phyloP scores from a whole-genome alignment of 2,888 invertebrate genomes.

The Dusona sp. region DNA sequence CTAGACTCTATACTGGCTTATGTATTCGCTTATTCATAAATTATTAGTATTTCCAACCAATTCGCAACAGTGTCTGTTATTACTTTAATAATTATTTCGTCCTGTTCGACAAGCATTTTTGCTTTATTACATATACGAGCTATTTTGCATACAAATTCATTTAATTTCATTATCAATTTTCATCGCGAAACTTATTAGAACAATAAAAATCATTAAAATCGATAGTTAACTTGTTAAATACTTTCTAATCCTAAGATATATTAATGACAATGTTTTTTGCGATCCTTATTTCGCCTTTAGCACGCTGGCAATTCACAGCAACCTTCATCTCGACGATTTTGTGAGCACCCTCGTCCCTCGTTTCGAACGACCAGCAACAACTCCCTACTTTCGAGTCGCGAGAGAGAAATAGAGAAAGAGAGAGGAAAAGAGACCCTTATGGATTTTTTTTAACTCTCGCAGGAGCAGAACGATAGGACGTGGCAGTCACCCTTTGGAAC shows the following conservation, averaged over 20 bases:
- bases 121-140: background rate
- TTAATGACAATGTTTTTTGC: slow-evolving; percentile 10
- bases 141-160: background rate
- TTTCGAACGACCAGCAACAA: slow-evolving; percentile 69
- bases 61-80: background rate
- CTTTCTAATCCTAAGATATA: background rate
- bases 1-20: background rate
- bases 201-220: background rate
- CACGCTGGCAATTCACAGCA: slow-evolving; percentile 68
- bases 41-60: slow-evolving; percentile 31
- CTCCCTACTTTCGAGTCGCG: slow-evolving; percentile 72
- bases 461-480: slow-evolving; percentile 66
- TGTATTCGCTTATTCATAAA: slow-evolving; percentile 3
- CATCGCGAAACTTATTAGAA: background rate
- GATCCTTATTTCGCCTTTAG: slow-evolving; percentile 79
- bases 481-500: slow-evolving; percentile 76
- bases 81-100: background rate
- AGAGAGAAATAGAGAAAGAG: background rate
- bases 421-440: slow-evolving; percentile 78
- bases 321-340: slow-evolving; percentile 75
- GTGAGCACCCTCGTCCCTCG: slow-evolving; percentile 65
- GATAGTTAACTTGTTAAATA: background rate
- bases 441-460: slow-evolving; percentile 80
- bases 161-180: background rate
- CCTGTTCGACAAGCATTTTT: background rate